Base-by-base conservation (phyloP, 2,888 invertebrate genomes). In the Ditylenchus weischeri region DNA sequence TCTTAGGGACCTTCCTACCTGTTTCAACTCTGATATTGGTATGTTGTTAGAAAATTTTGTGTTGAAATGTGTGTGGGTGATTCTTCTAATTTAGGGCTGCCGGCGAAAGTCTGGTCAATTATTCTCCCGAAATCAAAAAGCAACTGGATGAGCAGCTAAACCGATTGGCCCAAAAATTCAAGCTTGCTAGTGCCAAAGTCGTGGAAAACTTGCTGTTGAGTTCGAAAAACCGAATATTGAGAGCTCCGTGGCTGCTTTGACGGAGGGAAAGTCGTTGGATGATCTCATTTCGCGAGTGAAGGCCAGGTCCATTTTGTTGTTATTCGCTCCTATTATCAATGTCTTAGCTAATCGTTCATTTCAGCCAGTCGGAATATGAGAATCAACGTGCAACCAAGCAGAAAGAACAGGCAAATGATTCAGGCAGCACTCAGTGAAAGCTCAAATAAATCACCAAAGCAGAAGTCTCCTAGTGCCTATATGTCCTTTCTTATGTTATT, bases 161-260 rank as follows among this genome's bases (percentile, higher is more conserved):
- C 72, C 76, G 79, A 65, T 66, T 81, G 63, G 81, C 80, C 35
- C 73, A 78, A 57, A 81, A 81, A 67, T 81, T 78, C 76, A 75
- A 80, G 68, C 74, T 81, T 59, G 74, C 79, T 51, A 80, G 69
- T 65, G 69, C 78, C 47, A 79, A 81, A 57, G 77, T 78, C 61
- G 79, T 81, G 71, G 77, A 62, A 79, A 79, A 65, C 71, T 81
- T 51, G 74, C 76, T 66, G 72, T 78, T 35, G 71, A 72, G 66
- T 79, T 80, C 62, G 76, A 79, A 65, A 65, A 75, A 18, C 65
- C 78, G 19, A 75, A 78, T 72, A 79, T 79, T n/a, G 79, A 78
- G 64, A 78, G 76, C 29, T 78, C 80, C 11, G 77, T 78, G 69
- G 7, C 51, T 51, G 51, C 51, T 8, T 51, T 75, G 58, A 71